Percentiles rank a stretch among this genome's conserved stretches.
phyloP scores from a whole-genome alignment of 2,113 vertebrate genomes.

The Vireo altiloquus region DNA sequence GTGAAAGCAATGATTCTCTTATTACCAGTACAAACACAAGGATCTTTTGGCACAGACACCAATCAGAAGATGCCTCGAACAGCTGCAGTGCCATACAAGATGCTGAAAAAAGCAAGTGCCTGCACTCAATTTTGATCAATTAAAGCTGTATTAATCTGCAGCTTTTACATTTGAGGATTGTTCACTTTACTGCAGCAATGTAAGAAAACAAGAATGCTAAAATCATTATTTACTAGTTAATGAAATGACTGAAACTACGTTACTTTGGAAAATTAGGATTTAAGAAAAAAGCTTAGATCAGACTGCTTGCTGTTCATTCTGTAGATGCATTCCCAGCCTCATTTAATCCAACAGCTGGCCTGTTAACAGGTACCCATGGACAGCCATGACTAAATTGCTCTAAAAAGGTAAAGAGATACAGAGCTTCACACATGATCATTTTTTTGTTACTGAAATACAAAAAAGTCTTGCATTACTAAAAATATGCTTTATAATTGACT shows the following conservation, averaged over 20 bases:
- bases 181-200: slow-evolving; percentile 1
- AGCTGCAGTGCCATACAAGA: slow-evolving; percentile 57
- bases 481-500: slow-evolving; percentile 1
- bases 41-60: slow-evolving; percentile 47
- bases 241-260: neutral
- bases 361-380: neutral
- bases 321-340: neutral
- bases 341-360: neutral
- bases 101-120: slow-evolving; percentile 47
- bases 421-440: neutral
- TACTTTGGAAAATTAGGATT: neutral
- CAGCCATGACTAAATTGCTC: neutral
- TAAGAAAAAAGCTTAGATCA: neutral
- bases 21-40: slow-evolving; percentile 42
- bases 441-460: neutral
- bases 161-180: slow-evolving; percentile 43
- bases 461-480: neutral
- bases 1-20: slow-evolving; percentile 53
- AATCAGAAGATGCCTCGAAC: slow-evolving; percentile 21
- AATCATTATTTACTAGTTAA: slow-evolving; percentile 43
- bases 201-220: slow-evolving; percentile 32
- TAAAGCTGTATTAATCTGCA: slow-evolving; percentile 46
- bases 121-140: slow-evolving; percentile 57
- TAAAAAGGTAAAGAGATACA: neutral
- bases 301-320: neutral